A percentile compares a stretch with the other conserved stretches of the same genome.
These are phyloP conservation scores for Coturnix japonica DNA, from an alignment of 2,113 vertebrate genomes.

Conservation along the genomic window DNA sequence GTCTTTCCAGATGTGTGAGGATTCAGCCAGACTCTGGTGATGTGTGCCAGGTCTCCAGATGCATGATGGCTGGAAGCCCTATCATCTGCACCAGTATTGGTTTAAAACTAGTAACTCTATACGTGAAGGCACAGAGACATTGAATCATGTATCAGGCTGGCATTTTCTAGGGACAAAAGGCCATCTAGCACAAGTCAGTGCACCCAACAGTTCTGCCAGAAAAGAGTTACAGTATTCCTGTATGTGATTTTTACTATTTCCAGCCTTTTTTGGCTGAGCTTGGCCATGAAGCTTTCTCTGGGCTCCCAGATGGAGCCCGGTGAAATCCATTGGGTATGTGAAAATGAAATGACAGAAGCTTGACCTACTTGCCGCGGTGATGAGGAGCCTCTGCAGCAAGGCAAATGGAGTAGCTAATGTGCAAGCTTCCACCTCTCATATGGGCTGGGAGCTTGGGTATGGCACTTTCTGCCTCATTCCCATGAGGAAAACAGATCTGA, in stretches of 20 bases:
- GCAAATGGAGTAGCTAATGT: neutral
- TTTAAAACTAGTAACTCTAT: neutral
- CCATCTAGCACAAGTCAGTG: neutral
- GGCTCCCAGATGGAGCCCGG: neutral
- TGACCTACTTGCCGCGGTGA: accelerated
- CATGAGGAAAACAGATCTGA: neutral
- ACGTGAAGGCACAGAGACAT: neutral
- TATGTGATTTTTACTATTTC: neutral
- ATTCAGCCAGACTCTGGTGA: neutral
- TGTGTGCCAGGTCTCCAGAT: neutral
- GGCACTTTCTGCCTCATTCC: neutral
- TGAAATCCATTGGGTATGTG: neutral
- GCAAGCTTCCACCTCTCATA: neutral
- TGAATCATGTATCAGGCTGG: neutral
- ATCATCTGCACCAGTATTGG: neutral
- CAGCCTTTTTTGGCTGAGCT: neutral
- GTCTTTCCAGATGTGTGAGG: neutral
- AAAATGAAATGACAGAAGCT: neutral
- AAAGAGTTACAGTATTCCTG: neutral
- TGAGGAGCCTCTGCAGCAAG: neutral
- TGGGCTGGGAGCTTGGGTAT: neutral
- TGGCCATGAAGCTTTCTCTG: neutral
- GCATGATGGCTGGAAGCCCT: neutral
- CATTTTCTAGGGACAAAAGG: neutral
- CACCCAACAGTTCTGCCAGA: neutral